A percentile compares a stretch with the other conserved stretches of the same genome.
Conservation (phyloP, 1,140 invertebrate genomes). For the Pinna nobilis region DNA sequence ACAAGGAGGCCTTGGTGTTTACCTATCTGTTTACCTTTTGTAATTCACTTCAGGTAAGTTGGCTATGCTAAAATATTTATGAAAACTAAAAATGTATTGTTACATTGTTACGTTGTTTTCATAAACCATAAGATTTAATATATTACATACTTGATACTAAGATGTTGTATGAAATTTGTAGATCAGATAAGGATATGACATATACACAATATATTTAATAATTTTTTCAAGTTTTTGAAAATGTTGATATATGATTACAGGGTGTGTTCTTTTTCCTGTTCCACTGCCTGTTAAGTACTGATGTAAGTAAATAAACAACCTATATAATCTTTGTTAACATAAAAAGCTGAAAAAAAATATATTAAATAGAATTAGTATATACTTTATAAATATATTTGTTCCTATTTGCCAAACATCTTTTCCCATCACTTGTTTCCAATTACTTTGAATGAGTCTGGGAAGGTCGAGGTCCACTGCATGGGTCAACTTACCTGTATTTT, state of each 20-base stretch:
- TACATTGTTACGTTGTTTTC: neutral
- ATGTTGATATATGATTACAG: slow-evolving; percentile 34
- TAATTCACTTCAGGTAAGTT: slow-evolving; percentile 63
- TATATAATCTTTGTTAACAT: too few relatives aligned
- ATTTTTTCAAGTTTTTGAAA: neutral
- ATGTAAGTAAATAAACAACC: slow-evolving; percentile 55
- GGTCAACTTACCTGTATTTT: too few relatives aligned
- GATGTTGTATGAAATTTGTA: too few relatives aligned
- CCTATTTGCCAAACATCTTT: neutral
- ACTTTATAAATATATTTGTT: neutral
- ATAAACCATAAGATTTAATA: neutral
- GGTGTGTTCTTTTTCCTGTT: slow-evolving; percentile 61
- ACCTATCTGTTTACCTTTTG: slow-evolving; percentile 64
- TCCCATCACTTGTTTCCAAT: neutral
- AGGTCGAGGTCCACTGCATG: too few relatives aligned
- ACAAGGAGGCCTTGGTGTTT: slow-evolving; percentile 55
- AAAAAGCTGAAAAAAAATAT: too few relatives aligned
- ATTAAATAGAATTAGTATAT: neutral
- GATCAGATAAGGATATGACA: neutral
- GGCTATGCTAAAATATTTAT: neutral
- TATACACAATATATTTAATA: neutral
- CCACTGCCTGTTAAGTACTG: slow-evolving; percentile 58
- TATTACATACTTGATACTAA: neutral
- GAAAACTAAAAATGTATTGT: neutral
- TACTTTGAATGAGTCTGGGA: neutral